Percentiles rank a stretch among this genome's conserved stretches.
These are phyloP conservation scores for Cosmia trapezina DNA, from an alignment of 2,888 invertebrate genomes.

Conservation along the genomic window DNA sequence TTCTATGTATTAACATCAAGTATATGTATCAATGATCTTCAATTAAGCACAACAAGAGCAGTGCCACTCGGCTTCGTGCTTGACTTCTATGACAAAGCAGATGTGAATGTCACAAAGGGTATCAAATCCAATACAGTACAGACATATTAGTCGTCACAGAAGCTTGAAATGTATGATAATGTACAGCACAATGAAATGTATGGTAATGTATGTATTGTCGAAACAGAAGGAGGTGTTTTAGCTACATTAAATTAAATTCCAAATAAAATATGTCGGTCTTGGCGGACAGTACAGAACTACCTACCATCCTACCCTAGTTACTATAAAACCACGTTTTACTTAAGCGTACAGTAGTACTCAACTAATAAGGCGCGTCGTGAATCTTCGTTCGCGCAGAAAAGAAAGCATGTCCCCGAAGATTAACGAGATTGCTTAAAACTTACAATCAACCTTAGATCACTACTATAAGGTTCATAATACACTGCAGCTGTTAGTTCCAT, in stretches of 20 bases:
- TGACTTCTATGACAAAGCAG: constrained; percentile 17
- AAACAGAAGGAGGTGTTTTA: background rate
- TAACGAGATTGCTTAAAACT: too few species aligned
- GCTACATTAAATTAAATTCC: background rate
- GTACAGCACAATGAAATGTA: background rate
- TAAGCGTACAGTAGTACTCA: too few species aligned
- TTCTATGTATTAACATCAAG: background rate
- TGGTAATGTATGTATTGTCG: too few species aligned
- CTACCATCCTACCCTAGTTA: background rate
- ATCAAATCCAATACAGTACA: constrained; percentile 11
- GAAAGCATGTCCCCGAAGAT: too few species aligned
- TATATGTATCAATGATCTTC: background rate
- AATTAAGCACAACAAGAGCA: constrained; percentile 7
- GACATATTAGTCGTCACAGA: constrained; percentile 8
- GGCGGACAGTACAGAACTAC: background rate
- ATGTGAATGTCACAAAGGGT: constrained; percentile 18
- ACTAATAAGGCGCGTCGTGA: too few species aligned
- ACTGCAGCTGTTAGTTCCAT: too few species aligned
- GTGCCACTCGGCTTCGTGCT: background rate
- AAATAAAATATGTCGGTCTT: too few species aligned
- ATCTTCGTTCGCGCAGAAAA: too few species aligned
- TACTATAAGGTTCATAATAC: too few species aligned
- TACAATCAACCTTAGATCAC: too few species aligned
- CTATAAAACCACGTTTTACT: background rate
- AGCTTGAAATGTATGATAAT: background rate